A percentile compares a stretch with the other conserved stretches of the same genome.
phyloP scores from a whole-genome alignment of 2,113 vertebrate genomes.

The Lethenteron reissneri region DNA sequence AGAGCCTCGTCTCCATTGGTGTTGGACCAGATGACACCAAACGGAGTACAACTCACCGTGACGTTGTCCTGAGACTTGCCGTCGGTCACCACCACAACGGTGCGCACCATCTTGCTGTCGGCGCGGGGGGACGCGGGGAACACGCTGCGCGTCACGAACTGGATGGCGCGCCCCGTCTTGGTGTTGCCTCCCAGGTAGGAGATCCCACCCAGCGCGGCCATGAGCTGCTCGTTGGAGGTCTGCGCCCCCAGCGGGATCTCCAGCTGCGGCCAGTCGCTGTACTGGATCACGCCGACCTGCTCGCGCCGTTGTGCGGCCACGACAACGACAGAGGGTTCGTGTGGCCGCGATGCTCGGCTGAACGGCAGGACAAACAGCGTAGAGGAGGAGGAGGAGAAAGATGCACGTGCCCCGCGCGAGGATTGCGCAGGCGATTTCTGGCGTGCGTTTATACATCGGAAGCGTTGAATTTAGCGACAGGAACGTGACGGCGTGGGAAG shows the following conservation, averaged over 20 bases:
- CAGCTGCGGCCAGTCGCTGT: conserved; percentile 34
- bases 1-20: no score
- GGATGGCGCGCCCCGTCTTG: conserved; percentile 36
- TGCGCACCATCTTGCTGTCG: conserved; percentile 28
- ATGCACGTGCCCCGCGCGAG: no score
- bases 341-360: no score
- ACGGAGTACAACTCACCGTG: neutral
- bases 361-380: no score
- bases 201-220: conserved; percentile 24
- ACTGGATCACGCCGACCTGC: conserved; percentile 31
- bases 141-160: conserved; percentile 32
- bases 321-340: no score
- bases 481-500: no score
- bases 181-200: conserved; percentile 42
- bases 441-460: no score
- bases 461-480: no score
- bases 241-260: conserved; percentile 32
- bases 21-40: no score
- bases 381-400: no score
- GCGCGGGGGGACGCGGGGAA: conserved; percentile 24
- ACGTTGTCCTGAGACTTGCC: conserved; percentile 34
- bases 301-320: neutral
- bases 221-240: conserved; percentile 21
- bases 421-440: no score
- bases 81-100: conserved; percentile 37